Evolutionary conservation across 2,113 vertebrate genomes (phyloP), one percentile per base, ranked within the genome.

Genomic region (Psilopogon haemacephalus): DNA sequence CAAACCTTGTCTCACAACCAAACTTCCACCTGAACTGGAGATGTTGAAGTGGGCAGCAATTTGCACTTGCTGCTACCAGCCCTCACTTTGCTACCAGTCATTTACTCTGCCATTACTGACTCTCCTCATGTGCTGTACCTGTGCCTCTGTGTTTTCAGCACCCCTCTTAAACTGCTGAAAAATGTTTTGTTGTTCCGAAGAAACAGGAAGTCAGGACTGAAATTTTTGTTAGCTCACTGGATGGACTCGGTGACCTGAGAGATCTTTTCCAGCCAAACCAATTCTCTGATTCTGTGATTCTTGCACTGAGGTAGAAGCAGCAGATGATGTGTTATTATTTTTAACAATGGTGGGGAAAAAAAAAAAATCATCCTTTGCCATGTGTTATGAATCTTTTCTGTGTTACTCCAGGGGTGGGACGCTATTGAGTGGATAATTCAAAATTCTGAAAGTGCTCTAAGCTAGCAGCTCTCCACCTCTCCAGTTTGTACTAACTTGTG

Each of bases 391-490:
- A 95, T 96, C 56, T 97, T 94, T 97, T 98, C 90, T 98, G 89
- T 98, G 95, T 98, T 96, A 60, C 97, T 98, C 91, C 96, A 99
- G 99, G 99, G 99, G 85, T 99, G 99, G 99, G 99, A 99, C 96
- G 99, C 99, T 93, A 99, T 99, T 96, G 99, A 99, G 96, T 99
- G 99, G 99, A 99, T 99, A 97, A 99, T 99, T 97, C 98, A 99
- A 94, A 99, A 99, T 97, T 98, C 99, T 85, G 98, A 99, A 97
- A 97, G 97, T 17, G 97, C 97, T 60, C 95, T 98, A 94, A 98
- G 97, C 97, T 98, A 98, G 98, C 94, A 97, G 98, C 96, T 97
- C 95, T 97, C 92, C 97, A 97, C 96, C 95, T 93, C 93, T 97
- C 79, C 97, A 95, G 97, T 95, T 94, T 97, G 91, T 97, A 96